Percentiles rank a stretch among this genome's conserved stretches.
These are phyloP conservation scores for Ambastaia sidthimunki DNA, from an alignment of 2,797 vertebrate genomes.

Conservation along the genomic window DNA sequence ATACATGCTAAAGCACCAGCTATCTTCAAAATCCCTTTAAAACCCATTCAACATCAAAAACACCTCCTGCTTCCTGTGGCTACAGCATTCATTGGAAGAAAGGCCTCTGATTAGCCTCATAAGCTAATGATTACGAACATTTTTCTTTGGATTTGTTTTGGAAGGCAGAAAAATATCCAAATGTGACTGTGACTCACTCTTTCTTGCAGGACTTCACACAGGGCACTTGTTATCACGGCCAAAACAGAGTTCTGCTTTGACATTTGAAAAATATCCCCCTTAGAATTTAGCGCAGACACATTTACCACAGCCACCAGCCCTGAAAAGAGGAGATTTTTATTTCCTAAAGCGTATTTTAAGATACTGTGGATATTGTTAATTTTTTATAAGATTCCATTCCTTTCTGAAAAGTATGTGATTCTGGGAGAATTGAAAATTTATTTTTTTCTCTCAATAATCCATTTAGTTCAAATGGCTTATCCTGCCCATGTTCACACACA, in stretches of 20 bases:
- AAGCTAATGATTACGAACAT: slow-evolving; percentile 23
- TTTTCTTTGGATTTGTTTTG: slow-evolving; percentile 38
- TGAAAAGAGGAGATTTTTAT: neutral
- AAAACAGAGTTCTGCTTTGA: neutral
- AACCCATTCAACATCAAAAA: slow-evolving; percentile 39
- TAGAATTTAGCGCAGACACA: neutral
- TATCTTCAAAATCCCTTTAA: slow-evolving; percentile 35
- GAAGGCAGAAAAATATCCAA: slow-evolving; percentile 55
- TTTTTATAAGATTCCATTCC: neutral
- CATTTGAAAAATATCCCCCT: slow-evolving; percentile 18
- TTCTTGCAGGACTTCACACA: neutral
- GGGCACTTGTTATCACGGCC: neutral
- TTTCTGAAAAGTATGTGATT: neutral
- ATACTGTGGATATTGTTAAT: neutral
- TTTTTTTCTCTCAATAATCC: slow-evolving; percentile 43
- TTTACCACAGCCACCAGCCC: neutral
- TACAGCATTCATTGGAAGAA: slow-evolving; percentile 19
- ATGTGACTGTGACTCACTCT: slow-evolving; percentile 63
- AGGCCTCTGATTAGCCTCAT: slow-evolving; percentile 33
- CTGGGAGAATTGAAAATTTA: neutral
- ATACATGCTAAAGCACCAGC: slow-evolving; percentile 4
- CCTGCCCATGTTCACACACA: slow-evolving; percentile 31
- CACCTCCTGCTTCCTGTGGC: slow-evolving; percentile 14
- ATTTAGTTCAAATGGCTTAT: neutral
- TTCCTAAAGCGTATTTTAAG: neutral